These are phyloP conservation scores for Xenopus laevis DNA, from an alignment of 2,113 vertebrate species.

Conservation along the genomic window DNA sequence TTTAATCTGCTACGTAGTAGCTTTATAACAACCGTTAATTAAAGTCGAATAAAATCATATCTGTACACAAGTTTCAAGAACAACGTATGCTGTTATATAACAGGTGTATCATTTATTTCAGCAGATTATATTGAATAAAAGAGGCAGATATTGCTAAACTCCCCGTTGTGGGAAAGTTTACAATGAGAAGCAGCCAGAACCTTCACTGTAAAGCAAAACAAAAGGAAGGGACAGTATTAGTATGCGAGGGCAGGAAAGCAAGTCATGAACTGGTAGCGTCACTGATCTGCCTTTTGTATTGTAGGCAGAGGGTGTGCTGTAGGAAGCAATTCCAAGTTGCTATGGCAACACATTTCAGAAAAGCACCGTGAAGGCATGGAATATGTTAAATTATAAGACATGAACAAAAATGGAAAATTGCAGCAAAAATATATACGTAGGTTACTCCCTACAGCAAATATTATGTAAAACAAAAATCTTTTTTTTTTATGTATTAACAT, in stretches of 20 bases:
- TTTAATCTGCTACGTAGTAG: too few relatives aligned
- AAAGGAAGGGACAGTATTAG: conserved; percentile 27
- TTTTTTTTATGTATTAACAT: too few relatives aligned
- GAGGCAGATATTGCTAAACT: too few relatives aligned
- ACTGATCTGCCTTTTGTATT: conserved; percentile 28
- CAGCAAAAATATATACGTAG: conserved; percentile 3
- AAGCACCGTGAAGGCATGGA: background rate
- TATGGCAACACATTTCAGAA: conserved; percentile 30
- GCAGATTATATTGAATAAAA: too few relatives aligned
- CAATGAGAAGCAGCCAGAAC: background rate
- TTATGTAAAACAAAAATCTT: too few relatives aligned
- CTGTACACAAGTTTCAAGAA: too few relatives aligned
- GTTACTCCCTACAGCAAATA: too few relatives aligned
- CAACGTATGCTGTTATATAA: too few relatives aligned
- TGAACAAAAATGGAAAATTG: too few relatives aligned
- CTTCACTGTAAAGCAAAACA: conserved; percentile 7
- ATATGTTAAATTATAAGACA: background rate
- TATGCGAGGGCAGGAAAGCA: conserved; percentile 26
- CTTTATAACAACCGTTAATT: too few relatives aligned
- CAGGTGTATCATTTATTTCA: too few relatives aligned
- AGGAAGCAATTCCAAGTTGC: conserved; percentile 24
- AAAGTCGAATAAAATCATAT: too few relatives aligned
- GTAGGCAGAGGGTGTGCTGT: conserved; percentile 21
- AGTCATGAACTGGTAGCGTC: conserved; percentile 37
- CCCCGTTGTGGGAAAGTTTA: conserved; percentile 30